A percentile compares a stretch with the other conserved stretches of the same genome.
Conservation (phyloP, 2,888 invertebrate genomes). For the Aricia artaxerxes region DNA sequence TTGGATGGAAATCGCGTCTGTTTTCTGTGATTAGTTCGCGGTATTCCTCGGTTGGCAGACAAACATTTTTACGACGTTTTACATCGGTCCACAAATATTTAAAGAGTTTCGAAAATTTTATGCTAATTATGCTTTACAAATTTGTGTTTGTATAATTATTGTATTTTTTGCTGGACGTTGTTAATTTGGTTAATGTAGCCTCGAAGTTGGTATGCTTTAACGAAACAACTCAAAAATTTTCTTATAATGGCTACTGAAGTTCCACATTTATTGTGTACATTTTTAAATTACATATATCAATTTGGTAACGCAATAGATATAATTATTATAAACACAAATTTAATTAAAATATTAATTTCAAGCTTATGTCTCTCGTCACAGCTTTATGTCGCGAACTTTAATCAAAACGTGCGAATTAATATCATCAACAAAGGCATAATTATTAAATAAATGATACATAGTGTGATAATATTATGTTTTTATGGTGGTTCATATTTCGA, state of each 20-base stretch:
- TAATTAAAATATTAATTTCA: neutral
- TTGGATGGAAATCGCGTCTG: conserved; percentile 13
- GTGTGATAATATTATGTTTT: neutral
- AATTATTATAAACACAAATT: neutral
- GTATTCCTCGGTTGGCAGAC: conserved; percentile 9
- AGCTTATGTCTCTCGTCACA: neutral
- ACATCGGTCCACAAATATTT: conserved; percentile 25
- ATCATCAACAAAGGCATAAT: neutral
- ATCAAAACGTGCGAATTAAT: neutral
- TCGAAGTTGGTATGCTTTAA: conserved; percentile 1
- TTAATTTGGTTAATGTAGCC: conserved; percentile 2
- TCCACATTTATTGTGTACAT: neutral
- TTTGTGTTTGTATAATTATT: conserved; percentile 28
- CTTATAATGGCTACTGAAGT: neutral
- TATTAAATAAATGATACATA: neutral
- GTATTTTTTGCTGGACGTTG: conserved; percentile 17
- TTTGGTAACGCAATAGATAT: neutral
- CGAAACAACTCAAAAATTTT: neutral
- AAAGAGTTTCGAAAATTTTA: conserved; percentile 13
- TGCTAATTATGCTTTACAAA: conserved; percentile 21
- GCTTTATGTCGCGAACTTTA: neutral
- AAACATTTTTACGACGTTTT: conserved; percentile 28
- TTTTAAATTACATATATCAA: neutral
- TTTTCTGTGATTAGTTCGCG: conserved; percentile 24
- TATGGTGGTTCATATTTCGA: neutral